These are phyloP conservation scores for Macrophya annulata DNA, from an alignment of 2,888 invertebrate species.

Conservation along the genomic window DNA sequence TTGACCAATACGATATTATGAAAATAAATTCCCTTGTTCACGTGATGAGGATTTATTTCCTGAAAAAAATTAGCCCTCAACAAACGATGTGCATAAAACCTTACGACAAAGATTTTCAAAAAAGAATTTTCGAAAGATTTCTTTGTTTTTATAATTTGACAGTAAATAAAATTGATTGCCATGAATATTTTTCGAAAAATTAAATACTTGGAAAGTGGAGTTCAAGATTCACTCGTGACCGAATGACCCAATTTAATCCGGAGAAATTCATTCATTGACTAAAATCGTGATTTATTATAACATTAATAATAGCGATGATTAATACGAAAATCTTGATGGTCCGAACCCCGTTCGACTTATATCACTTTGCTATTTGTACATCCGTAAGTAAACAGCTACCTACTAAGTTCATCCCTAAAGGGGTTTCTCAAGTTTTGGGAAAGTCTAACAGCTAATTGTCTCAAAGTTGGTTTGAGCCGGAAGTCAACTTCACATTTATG, in stretches of 20 bases:
- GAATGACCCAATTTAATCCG: slow-evolving; percentile 10
- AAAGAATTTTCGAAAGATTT: no score
- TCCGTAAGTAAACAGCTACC: background rate
- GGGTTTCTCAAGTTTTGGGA: background rate
- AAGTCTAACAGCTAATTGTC: background rate
- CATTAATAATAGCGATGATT: background rate
- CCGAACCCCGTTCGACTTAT: background rate
- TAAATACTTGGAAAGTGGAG: background rate
- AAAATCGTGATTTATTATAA: background rate
- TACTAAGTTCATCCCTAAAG: no score
- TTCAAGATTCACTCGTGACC: background rate
- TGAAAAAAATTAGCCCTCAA: no score
- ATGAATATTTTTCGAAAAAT: background rate
- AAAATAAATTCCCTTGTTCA: no score
- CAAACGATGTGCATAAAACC: no score
- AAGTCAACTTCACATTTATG: background rate
- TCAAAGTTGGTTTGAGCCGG: background rate
- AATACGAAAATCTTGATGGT: background rate
- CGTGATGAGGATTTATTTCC: no score
- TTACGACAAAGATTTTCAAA: no score
- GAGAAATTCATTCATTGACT: background rate
- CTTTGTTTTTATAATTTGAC: no score
- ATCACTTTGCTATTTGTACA: background rate
- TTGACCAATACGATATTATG: no score
- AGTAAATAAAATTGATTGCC: no score